Percentiles rank a stretch among this genome's conserved stretches.
Evolutionary conservation across 64 coral and sea anemone genomes (phyloP).

Genomic region (Montipora foliosa): DNA sequence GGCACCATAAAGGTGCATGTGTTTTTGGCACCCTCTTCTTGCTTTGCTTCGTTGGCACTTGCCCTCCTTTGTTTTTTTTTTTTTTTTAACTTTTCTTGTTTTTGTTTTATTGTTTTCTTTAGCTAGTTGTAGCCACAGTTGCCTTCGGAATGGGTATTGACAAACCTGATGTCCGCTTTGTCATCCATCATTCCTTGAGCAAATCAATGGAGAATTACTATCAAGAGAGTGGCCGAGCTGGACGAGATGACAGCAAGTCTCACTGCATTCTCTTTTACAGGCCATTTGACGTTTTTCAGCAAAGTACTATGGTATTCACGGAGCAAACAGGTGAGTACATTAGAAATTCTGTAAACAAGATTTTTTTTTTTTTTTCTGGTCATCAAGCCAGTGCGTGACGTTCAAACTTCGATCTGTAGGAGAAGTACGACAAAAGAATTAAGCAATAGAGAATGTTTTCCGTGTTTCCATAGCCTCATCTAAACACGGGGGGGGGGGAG

Average conservation of each 20-base stretch:
- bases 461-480: too few species aligned
- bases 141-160: constrained; percentile 99
- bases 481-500: too few species aligned
- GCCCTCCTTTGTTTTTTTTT: too few species aligned
- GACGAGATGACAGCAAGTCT: constrained; percentile 73
- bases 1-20: too few species aligned
- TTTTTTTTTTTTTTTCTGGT: not conserved
- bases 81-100: not conserved
- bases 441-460: too few species aligned
- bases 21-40: too few species aligned
- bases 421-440: too few species aligned
- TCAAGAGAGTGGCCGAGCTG: constrained; percentile 93
- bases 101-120: not conserved
- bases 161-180: constrained; percentile 93
- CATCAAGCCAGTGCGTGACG: too few species aligned
- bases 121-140: constrained; percentile 96
- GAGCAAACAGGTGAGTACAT: constrained; percentile 76
- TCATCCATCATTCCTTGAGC: constrained; percentile 93
- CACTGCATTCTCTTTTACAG: constrained; percentile 91
- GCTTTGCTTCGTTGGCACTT: too few species aligned
- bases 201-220: constrained; percentile 99
- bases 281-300: constrained; percentile 85
- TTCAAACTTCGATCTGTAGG: too few species aligned
- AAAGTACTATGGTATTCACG: constrained; percentile 93
- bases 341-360: too few species aligned